Percentiles rank a stretch among this genome's conserved stretches.
Conservation (phyloP, 30 jellyfish, hydroid and myxozoan genomes). For the Aurelia coerulea region DNA sequence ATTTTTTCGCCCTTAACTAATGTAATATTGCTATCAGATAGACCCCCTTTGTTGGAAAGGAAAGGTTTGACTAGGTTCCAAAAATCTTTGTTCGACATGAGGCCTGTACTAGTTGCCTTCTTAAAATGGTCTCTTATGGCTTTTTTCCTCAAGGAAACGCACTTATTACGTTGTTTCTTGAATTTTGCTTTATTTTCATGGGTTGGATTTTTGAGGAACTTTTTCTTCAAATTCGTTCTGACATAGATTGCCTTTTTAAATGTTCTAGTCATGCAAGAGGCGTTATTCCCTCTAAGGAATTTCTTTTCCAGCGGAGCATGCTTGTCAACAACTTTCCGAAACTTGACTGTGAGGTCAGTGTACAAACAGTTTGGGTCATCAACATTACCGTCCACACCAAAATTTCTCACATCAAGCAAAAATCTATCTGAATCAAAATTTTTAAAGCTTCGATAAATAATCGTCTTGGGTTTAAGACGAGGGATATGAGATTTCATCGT, state of each 20-base stretch:
- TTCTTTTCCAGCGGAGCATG: conserved; percentile 36
- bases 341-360: conserved; percentile 1
- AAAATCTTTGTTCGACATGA: conserved; percentile 5
- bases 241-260: no score
- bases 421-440: neutral
- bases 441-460: conserved; percentile 10
- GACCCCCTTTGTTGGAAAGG: conserved; percentile 8
- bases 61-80: conserved; percentile 16
- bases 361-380: neutral
- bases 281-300: conserved; percentile 19
- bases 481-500: conserved; percentile 16
- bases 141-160: neutral
- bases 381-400: neutral
- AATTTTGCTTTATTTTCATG: no score
- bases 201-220: no score
- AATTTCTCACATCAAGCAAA: neutral
- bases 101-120: neutral
- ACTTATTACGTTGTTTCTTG: neutral
- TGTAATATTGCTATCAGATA: conserved; percentile 29
- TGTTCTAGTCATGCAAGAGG: no score
- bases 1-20: conserved; percentile 13
- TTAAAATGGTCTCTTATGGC: conserved; percentile 3
- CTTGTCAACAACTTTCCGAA: conserved; percentile 25
- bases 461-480: conserved; percentile 33
- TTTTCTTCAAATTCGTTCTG: no score